Evolutionary conservation across 1,140 invertebrate genomes (phyloP).

Genomic region (Halesus radiatus): DNA sequence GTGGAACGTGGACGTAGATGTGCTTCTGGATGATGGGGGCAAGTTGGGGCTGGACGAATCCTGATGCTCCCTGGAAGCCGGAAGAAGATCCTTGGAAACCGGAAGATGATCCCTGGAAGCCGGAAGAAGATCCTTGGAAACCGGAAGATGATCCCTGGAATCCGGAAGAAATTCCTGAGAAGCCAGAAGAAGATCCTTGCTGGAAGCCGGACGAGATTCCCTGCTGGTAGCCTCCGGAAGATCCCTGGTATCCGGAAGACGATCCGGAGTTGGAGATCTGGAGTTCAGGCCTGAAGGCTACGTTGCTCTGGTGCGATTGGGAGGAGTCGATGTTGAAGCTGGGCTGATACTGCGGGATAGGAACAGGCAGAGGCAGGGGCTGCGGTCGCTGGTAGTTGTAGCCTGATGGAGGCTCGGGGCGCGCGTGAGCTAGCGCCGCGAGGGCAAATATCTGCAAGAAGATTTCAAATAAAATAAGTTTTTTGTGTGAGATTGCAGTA

Average conservation of each 20-base stretch:
- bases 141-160: neutral
- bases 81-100: neutral
- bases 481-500: no score
- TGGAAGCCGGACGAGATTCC: neutral
- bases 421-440: constrained; percentile 72
- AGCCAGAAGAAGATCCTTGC: neutral
- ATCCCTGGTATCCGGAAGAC: constrained; percentile 65
- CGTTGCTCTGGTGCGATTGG: constrained; percentile 5
- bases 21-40: constrained; percentile 69
- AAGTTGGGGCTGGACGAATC: constrained; percentile 27
- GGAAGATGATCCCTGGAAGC: constrained; percentile 44
- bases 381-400: constrained; percentile 73
- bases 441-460: constrained; percentile 65
- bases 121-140: neutral
- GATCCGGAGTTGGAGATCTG: constrained; percentile 48
- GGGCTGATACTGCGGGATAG: neutral
- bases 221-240: constrained; percentile 46
- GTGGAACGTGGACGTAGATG: constrained; percentile 71
- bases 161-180: constrained; percentile 47
- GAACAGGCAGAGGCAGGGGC: neutral
- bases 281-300: constrained; percentile 43
- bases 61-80: constrained; percentile 49
- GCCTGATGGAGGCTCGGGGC: constrained; percentile 70
- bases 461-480: neutral
- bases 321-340: constrained; percentile 17